Base-by-base conservation (phyloP, 2,888 invertebrate genomes). In the Drosophila eohydei region DNA sequence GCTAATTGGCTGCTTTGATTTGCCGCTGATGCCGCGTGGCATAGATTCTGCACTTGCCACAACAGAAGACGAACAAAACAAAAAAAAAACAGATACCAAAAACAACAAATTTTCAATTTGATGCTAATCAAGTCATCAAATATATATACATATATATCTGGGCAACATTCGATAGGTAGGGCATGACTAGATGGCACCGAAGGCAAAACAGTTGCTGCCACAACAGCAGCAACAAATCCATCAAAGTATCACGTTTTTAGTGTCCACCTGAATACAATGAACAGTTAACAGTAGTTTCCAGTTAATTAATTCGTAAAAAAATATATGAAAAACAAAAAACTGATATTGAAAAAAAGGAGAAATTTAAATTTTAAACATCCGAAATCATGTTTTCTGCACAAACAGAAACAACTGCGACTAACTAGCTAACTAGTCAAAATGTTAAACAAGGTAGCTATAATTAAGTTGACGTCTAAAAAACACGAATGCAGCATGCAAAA, bases 241-340 rank as follows among this genome's bases (percentile, higher is more conserved):
- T 80, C 59, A 76, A 78, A 76, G 63, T 60, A 71, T 59, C 88
- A 83, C 86, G 77, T 71, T 83, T 87, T 84, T 51, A 67, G 32
- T 81, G 76, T 81, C 68, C 71, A 72, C 58, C 57, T 58, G 46
- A 65, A 71, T 43, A 72, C 66, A 62, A 66, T 56, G 57, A 51
- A 61, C 71, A 78, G 83, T 73, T 78, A 83, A 86, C 89, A 86
- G 83, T 80, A 74, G 83, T 80, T 88, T 82, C 64, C 44, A 65
- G 73, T 70, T 88, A 88, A 83, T 88, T 83, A 85, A 85, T 83
- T 85, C 55, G 57, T 43, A 21, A 64, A 64, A 34, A 16, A n/a
- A 32, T 2, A 46, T 30, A 28, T 8, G 4, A 30, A 28, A n/a
- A 0, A 12, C 2, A 32, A 38, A 43, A n/a, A 48, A 73, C 26